phyloP scores from a whole-genome alignment of 2,888 invertebrate genomes.

The Pristionchus fissidentatus region DNA sequence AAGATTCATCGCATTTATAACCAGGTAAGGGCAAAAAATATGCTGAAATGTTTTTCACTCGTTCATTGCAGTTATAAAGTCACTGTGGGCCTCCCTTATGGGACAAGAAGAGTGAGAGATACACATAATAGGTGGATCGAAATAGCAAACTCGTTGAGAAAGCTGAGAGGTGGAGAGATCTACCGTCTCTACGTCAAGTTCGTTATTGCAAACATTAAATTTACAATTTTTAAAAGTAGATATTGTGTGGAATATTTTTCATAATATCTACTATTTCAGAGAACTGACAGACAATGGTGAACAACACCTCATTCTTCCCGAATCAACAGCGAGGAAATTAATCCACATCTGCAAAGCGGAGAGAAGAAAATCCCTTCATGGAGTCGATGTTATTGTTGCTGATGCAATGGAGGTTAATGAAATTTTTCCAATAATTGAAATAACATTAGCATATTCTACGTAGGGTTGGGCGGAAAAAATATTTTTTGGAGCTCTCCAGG shows the following conservation, averaged over 20 bases:
- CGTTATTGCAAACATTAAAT: not conserved
- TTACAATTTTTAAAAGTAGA: not conserved
- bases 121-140: not conserved
- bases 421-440: not conserved
- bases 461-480: too few relatives aligned
- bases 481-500: too few relatives aligned
- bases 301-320: not conserved
- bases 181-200: not conserved
- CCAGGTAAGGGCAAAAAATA: too few relatives aligned
- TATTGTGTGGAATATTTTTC: not conserved
- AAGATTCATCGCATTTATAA: not conserved
- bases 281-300: not conserved
- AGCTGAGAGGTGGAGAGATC: not conserved
- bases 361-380: not conserved
- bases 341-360: not conserved
- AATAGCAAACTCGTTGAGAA: not conserved
- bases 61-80: not conserved
- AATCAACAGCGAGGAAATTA: not conserved
- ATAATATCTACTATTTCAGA: too few relatives aligned
- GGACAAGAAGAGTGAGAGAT: not conserved
- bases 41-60: too few relatives aligned
- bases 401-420: slow-evolving; percentile 3
- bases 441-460: not conserved
- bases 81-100: not conserved
- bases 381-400: not conserved